Conservation (phyloP, 2,888 invertebrate genomes). For the Endomychus coccineus region DNA sequence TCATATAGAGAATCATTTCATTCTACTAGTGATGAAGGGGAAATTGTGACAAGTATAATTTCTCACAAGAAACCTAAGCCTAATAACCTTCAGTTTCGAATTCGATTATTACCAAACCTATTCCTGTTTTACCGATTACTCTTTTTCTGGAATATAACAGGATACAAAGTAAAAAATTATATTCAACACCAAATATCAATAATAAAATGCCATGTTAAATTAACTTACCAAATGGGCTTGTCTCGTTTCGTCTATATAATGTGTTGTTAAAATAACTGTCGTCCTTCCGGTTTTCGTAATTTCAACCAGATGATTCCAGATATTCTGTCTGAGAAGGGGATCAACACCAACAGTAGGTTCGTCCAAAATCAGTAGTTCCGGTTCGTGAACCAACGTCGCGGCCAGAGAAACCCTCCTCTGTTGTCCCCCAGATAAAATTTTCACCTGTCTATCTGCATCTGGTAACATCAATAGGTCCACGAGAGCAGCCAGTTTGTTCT, state of each 20-base stretch:
- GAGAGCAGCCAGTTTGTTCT: constrained; percentile 35
- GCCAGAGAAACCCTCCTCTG: constrained; percentile 87
- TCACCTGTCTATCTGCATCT: constrained; percentile 46
- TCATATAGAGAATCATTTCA: too few relatives aligned
- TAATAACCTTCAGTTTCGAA: too few relatives aligned
- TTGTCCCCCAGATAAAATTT: constrained; percentile 81
- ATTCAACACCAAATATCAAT: too few relatives aligned
- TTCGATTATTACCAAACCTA: too few relatives aligned
- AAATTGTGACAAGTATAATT: too few relatives aligned
- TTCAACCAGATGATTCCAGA: constrained; percentile 89
- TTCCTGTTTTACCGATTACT: too few relatives aligned
- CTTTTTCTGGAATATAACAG: too few relatives aligned
- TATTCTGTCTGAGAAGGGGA: constrained; percentile 81
- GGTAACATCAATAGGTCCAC: constrained; percentile 39
- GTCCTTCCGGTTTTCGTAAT: constrained; percentile 85
- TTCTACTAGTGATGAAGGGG: too few relatives aligned
- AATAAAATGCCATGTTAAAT: too few relatives aligned
- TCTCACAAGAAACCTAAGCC: too few relatives aligned
- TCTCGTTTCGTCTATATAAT: constrained; percentile 92
- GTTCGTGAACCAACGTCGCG: constrained; percentile 87
- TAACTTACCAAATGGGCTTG: constrained; percentile 78
- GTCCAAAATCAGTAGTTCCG: constrained; percentile 82
- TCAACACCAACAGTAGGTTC: constrained; percentile 93
- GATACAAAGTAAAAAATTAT: too few relatives aligned
- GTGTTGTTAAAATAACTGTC: constrained; percentile 87